Conservation (phyloP, 2,888 invertebrate species). For the Drosophila histrio region DNA sequence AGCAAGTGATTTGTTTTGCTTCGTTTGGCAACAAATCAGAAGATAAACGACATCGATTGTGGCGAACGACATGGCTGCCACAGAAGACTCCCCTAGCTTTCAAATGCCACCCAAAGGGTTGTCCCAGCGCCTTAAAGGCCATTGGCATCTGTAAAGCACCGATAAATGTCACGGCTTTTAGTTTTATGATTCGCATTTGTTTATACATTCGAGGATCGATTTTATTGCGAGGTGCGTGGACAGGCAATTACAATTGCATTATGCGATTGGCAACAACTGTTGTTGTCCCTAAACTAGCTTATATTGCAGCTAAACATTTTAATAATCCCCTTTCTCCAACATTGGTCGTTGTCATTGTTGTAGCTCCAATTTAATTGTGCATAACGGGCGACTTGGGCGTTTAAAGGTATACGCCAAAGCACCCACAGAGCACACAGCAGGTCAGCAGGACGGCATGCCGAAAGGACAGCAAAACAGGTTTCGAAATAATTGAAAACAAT, state of each 20-base stretch:
- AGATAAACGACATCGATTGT: conserved; percentile 77
- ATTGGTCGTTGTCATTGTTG: conserved; percentile 23
- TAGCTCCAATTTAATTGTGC: conserved; percentile 64
- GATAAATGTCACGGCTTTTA: conserved; percentile 48
- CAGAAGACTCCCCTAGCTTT: conserved; percentile 15
- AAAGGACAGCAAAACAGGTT: conserved; percentile 37
- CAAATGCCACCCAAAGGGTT: conserved; percentile 36
- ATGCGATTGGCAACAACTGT: conserved; percentile 29
- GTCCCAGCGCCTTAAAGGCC: conserved; percentile 8
- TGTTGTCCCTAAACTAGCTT: conserved; percentile 10
- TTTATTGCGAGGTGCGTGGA: conserved; percentile 25
- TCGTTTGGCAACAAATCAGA: conserved; percentile 77
- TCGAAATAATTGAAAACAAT: conserved; percentile 72
- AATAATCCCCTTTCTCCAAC: conserved; percentile 37
- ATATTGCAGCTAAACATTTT: conserved; percentile 36
- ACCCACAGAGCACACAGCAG: conserved; percentile 35
- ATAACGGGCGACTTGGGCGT: conserved; percentile 57
- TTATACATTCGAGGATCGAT: conserved; percentile 6
- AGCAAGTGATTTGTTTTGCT: conserved; percentile 76
- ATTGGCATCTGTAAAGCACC: conserved; percentile 21
- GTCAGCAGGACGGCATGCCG: not conserved
- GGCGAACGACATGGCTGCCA: conserved; percentile 67
- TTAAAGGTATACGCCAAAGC: conserved; percentile 16
- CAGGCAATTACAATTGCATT: conserved; percentile 67
- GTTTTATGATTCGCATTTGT: conserved; percentile 41